Evolutionary conservation across 2,113 vertebrate species (phyloP), one percentile per base, ranked within the genome.

Genomic region (Cyanoderma ruficeps): DNA sequence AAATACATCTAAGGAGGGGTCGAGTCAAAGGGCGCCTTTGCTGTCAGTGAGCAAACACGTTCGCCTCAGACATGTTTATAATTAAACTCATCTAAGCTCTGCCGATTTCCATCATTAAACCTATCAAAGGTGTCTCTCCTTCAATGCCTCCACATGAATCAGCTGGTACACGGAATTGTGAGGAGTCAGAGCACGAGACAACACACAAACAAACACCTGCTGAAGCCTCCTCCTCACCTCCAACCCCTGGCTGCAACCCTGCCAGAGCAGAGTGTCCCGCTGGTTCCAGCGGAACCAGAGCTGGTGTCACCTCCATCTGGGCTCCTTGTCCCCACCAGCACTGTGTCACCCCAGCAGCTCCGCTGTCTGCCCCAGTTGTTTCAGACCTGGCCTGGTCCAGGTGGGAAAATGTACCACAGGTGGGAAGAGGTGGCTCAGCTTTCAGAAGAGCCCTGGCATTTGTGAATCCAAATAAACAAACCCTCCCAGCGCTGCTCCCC

Each of bases 61-160:
- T 77, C 4, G 0, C 21, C 68, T 83, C 2, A 69, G 82, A 57
- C 57, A 7, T 12, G 63, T 35, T 83, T 46, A 1, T 86, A 93
- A 94, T 80, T 88, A 88, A 68, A 79, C 75, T 13, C 61, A n/a
- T 72, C 87, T 64, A 18, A 87, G 76, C 74, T 63, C 83, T 49
- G 77, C 57, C 0, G 0, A 49, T 82, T 92, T 39, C 37, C 30
- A 37, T 56, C 81, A 60, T 60, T 37, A 67, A 87, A 46, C 87
- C 60, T 37, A 84, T 41, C 84, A 41, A 57, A 84, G 65, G 57
- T 15, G 49, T 57, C 87, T 79, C 74, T 79, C 46, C 17, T 52
- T 87, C 50, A 63, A 13, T 87, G 83, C 25, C 80, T 33, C 47
- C 1, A 2, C 1, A 35, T 0, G 0, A 15, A 61, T 30, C 77